Base-by-base conservation (phyloP, 1,140 invertebrate genomes). In the Penaeus indicus region DNA sequence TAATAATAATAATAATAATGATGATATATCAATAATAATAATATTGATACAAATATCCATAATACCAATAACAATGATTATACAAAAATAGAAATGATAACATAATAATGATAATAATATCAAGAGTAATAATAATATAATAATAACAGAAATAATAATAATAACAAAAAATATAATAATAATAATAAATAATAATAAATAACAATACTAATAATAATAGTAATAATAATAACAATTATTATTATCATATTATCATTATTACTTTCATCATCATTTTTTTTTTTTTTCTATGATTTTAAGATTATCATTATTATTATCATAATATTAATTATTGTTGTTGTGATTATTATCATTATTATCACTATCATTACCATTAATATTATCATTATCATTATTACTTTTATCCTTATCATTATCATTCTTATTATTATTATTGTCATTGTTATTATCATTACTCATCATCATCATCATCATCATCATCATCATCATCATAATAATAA, bases 241-340 rank as follows among this genome's bases (percentile, higher is more conserved):
- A n/a, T 25, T 27, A 25, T 72, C 19, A 27, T n/a, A 19, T n/a
- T 13, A 72, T 19, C n/a, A 27, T 22, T n/a, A 16, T 72, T n/a
- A 72, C 8, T 22, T 5, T 72, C n/a, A 32, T 16, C n/a, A 72
- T 0, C 10, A 25, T n/a, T 18, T 27, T 72, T 8, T 72, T 1
- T 72, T n/a, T 18, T 27, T 72, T 8, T 72, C 0, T 72, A 72
- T 72, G 2, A 72, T 72, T 72, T 0, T 72, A 72, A 27, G 19
- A 8, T 72, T 72, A 72, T 72, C 32, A 72, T 72, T 72, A 72
- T 72, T 72, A 25, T 72, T 72, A n/a, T 72, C 2, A n/a, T 72
- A 27, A 69, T 69, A 7, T 10, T 72, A 11, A n/a, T 72, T 72
- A n/a, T 72, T 25, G 5, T 4, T 42, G 7, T 42, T 42, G 5